Percentiles rank a stretch among this genome's conserved stretches.
Evolutionary conservation across 2,888 invertebrate species (phyloP).

Genomic region (Bembecia ichneumoniformis): DNA sequence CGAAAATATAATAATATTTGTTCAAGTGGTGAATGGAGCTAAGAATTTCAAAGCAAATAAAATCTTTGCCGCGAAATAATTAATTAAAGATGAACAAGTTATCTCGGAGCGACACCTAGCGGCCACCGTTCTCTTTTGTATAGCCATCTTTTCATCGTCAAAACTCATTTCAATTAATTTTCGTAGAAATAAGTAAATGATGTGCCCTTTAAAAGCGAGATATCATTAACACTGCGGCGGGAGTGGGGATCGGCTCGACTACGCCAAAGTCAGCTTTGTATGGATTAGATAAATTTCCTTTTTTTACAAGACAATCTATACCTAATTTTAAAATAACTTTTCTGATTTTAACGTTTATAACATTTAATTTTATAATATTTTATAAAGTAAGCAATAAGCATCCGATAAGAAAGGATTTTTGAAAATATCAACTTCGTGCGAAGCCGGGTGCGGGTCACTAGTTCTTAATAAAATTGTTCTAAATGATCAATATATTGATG

Average conservation of each 20-base stretch:
- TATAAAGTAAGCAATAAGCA: no score
- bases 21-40: conserved; percentile 39
- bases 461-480: no score
- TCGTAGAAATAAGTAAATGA: conserved; percentile 69
- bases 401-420: no score
- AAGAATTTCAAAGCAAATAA: conserved; percentile 55
- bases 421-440: no score
- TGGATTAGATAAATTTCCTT: conserved; percentile 4
- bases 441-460: no score
- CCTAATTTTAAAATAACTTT: no score
- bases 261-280: conserved; percentile 8
- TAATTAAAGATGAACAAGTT: conserved; percentile 67
- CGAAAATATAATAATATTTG: conserved; percentile 36
- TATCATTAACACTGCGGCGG: conserved; percentile 64
- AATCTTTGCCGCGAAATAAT: conserved; percentile 64
- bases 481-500: no score
- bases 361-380: no score
- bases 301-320: no score
- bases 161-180: conserved; percentile 73
- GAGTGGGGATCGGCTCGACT: conserved; percentile 16
- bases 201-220: conserved; percentile 68
- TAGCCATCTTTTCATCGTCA: conserved; percentile 67
- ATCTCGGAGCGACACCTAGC: conserved; percentile 68
- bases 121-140: conserved; percentile 61
- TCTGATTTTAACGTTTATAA: no score